Evolutionary conservation across 2,113 vertebrate species (phyloP), one percentile per base, ranked within the genome.

Genomic region (Protobothrops mucrosquamatus): DNA sequence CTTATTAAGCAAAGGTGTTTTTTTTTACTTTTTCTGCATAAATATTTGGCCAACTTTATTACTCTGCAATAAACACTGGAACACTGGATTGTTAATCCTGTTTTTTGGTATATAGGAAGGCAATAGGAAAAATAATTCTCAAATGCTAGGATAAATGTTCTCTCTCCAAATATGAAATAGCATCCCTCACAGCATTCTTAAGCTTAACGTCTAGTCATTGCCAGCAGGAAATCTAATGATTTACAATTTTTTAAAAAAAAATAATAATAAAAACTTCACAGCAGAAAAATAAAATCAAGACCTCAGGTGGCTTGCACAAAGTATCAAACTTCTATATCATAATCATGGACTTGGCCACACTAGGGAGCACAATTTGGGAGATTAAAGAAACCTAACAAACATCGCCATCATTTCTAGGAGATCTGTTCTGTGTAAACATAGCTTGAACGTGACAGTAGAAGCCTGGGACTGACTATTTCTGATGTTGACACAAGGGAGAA

Each of bases 211-310:
- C 48, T 93, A 92, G 89, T 86, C 8, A 59, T 59, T 92, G 86
- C 87, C 18, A 6, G 69, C 91, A 92, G 93, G 93, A 89, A 92
- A 91, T 54, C 55, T 92, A 87, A 69, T 91, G 91, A 90, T 74
- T 48, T 2, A 2, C 1, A 64, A 6, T 54, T 88, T 96, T 87
- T 39, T n/a, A n/a, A n/a, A n/a, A 88, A 85, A 81, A 46, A 34
- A 85, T 59, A 90, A 85, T 59, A 90, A 88, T 20, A 92, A 94
- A 90, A 91, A 89, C n/a, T 89, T 81, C 61, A 91, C 52, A 89
- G 43, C 6, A 93, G 59, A 5, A 20, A 15, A 11, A 92, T n/a
- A 91, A 64, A 81, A 14, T 1, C 55, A 92, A 93, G 57, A 92
- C 85, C 23, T 91, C 51, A 34, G 74, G 51, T 59, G 10, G 86